Evolutionary conservation across 2,797 vertebrate genomes (phyloP).

Genomic region (Cottoperca gobio): DNA sequence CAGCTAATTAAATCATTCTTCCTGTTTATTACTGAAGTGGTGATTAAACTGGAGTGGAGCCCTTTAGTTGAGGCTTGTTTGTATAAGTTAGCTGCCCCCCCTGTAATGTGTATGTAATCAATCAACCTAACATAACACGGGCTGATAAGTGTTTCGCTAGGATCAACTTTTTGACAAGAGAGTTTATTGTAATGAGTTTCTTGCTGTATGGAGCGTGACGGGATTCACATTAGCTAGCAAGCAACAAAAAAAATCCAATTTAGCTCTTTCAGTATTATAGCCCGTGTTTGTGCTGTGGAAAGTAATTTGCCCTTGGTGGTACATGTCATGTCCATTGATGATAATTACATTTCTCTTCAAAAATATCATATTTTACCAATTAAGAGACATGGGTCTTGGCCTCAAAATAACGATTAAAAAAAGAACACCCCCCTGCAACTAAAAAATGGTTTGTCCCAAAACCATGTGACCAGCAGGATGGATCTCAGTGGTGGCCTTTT

Average conservation of each 20-base stretch:
- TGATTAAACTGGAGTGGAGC: slow-evolving; percentile 23
- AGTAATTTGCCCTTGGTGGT: background rate
- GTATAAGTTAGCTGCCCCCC: background rate
- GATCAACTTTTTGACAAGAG: background rate
- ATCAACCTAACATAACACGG: background rate
- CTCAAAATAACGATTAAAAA: no score
- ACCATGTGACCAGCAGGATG: background rate
- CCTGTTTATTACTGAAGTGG: slow-evolving; percentile 26
- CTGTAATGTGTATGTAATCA: background rate
- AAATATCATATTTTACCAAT: no score
- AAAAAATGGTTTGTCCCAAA: background rate
- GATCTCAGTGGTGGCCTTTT: background rate
- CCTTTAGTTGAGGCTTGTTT: slow-evolving; percentile 19
- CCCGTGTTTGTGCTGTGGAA: background rate
- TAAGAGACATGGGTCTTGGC: no score
- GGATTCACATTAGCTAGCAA: background rate
- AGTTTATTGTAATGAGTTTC: background rate
- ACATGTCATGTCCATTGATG: no score
- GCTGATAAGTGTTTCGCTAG: background rate
- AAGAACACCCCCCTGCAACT: background rate
- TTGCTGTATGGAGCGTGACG: background rate
- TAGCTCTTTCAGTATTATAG: background rate
- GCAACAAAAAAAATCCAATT: background rate
- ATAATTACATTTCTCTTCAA: no score
- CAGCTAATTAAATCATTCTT: slow-evolving; percentile 23